Evolutionary conservation across 2,888 invertebrate genomes (phyloP).

Genomic region (Phengaris arion): DNA sequence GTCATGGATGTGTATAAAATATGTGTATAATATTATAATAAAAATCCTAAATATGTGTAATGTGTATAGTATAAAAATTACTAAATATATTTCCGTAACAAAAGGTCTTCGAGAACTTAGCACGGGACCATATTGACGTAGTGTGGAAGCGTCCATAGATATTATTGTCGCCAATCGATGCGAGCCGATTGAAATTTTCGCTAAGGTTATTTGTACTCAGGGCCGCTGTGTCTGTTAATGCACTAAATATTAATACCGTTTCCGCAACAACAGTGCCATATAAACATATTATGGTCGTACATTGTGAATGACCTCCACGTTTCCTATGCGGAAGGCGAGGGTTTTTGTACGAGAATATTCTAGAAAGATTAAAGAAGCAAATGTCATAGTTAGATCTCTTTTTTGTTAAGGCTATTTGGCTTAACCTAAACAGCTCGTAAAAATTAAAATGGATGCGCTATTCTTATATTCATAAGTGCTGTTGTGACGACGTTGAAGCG

Average conservation of each 20-base stretch:
- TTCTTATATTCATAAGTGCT: conserved; percentile 3
- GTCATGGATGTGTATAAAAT: no score
- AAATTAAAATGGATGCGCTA: not conserved
- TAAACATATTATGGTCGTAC: not conserved
- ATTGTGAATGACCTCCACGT: conserved; percentile 4
- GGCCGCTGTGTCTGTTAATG: not conserved
- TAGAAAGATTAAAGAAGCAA: not conserved
- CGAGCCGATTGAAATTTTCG: not conserved
- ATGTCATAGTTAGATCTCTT: not conserved
- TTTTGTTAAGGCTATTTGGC: not conserved
- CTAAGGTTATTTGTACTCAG: conserved; percentile 19
- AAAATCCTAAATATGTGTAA: no score
- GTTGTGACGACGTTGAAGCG: not conserved
- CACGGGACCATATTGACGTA: no score
- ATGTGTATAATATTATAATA: no score
- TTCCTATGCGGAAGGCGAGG: conserved; percentile 3
- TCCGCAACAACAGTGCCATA: conserved; percentile 25
- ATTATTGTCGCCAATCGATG: not conserved
- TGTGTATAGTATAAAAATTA: no score
- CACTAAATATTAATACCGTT: conserved; percentile 20
- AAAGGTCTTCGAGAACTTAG: no score
- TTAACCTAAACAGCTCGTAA: not conserved
- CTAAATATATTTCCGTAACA: no score
- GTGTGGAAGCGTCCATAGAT: not conserved
- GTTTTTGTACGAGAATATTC: not conserved